Base-by-base conservation (phyloP, 2,888 invertebrate genomes). In the Gymnosoma rotundatum region DNA sequence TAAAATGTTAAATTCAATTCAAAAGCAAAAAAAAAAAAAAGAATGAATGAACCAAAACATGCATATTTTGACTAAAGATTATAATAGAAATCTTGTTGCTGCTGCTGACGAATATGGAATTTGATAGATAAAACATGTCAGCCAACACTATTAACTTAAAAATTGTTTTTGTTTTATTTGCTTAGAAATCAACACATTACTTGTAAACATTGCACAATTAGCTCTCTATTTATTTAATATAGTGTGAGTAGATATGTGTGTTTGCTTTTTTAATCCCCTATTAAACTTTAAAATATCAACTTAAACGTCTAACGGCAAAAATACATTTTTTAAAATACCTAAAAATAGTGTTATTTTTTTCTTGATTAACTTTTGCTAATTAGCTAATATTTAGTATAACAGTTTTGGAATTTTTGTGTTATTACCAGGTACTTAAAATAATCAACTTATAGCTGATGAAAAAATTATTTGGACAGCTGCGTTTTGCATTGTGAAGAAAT, bases 211-310 rank as follows among this genome's bases (percentile, higher is more conserved):
- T 76, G 52, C 42, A 64, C 70, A 70, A 66, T 64, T 45, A 78
- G 48, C 18, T 42, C 7, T 50, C 60, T 58, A 14, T 54, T 0
- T 25, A 42, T 42, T 64, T 42, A 3, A 45, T 48, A 56, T 21
- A 10, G 12, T 73, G 32, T 52, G 50, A 32, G 6, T 6, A 32
- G 4, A 42, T 42, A 12, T 20, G 10, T 52, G 16, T 16, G 18
- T 70, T 14, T 72, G 66, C 64, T 74, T 50, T 64, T 18, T 78
- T 84, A 84, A 84, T 84, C 76, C 58, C 73, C 63, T 45, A 56
- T 81, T 84, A 74, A 81, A 84, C 81, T 74, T 76, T 81, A 70
- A 81, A 61, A 32, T 69, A 60, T 12, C 36, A 67, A 32, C 2
- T 72, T 56, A 56, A 78, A 54, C 5, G 21, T 64, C 54, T 63